Evolutionary conservation across 92 coral and sea anemone species (phyloP), one percentile per base, ranked within the genome.

Genomic region (Porites rus): DNA sequence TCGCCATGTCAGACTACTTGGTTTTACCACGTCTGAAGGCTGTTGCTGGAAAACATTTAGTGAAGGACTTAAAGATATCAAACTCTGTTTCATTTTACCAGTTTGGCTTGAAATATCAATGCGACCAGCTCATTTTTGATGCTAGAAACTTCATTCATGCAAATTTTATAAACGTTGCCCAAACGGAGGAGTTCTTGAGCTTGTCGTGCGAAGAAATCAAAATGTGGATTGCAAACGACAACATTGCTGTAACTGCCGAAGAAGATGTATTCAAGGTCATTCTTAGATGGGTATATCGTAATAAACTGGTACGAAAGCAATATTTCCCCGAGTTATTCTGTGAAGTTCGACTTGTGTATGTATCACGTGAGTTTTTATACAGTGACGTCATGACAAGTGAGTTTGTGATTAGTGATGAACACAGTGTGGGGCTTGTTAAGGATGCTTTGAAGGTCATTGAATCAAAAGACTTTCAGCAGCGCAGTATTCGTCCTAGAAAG

Each of bases 261-360:
- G 76, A 72, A 72, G 76, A 72, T 72, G 61, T 72, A 31, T 51
- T 72, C 8, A 72, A 72, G 13, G 18, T 51, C 60, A 72, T 72
- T 72, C 76, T 72, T 46, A 59, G 59, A 46, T 72, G 76, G 76
- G 51, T 72, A n/a, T 17, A 51, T 72, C 60, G 24, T 19, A 59
- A 72, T 6, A 72, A 72, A 72, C 50, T 13, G 10, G 13, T 43
- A 17, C 76, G 76, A 8, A 72, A 50, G 60, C 8, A 31, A 14
- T 31, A 25, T 24, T 69, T 69, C n/a, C 38, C 52, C 51, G 46
- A 69, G 51, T 31, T 69, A 69, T 69, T 69, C 22, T 17, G 74
- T 24, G 46, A 69, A 24, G 74, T 69, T 69, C 74, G 51, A 24
- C 74, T 69, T 10, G 31, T 69, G 25, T 69, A 31, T 69, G 3